Conservation (phyloP, 2,113 vertebrate species). For the Piliocolobus tephrosceles region DNA sequence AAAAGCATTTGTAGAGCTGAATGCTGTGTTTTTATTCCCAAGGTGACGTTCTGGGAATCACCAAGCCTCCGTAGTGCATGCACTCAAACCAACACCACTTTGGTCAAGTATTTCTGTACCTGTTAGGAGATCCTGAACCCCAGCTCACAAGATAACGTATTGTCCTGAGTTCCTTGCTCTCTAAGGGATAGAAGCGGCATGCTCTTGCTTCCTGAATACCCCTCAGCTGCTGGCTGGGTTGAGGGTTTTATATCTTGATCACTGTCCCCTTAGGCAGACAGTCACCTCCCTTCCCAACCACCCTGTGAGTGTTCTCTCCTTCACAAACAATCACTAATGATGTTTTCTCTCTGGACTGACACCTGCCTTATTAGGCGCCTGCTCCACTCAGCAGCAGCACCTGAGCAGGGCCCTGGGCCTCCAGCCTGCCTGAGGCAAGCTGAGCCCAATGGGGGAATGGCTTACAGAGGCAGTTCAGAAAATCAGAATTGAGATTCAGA, state of each 20-base stretch:
- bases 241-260: neutral
- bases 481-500: conserved; percentile 72
- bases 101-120: neutral
- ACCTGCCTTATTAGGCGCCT: conserved; percentile 75
- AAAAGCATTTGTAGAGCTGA: conserved; percentile 52
- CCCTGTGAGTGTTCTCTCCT: neutral
- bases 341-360: conserved; percentile 63
- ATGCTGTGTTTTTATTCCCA: neutral
- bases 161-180: neutral
- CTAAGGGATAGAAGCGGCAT: neutral
- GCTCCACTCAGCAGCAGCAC: conserved; percentile 47
- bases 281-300: neutral
- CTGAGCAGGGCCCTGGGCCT: conserved; percentile 56
- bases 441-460: conserved; percentile 48
- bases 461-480: conserved; percentile 51
- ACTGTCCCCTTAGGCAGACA: neutral
- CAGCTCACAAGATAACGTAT: neutral
- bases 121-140: neutral
- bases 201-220: neutral
- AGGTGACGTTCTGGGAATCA: neutral
- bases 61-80: neutral
- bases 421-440: conserved; percentile 71
- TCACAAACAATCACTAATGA: conserved; percentile 43
- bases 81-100: neutral
- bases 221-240: neutral